Evolutionary conservation across 2,888 invertebrate species (phyloP).

Genomic region (Hydrotaea cyrtoneurina): DNA sequence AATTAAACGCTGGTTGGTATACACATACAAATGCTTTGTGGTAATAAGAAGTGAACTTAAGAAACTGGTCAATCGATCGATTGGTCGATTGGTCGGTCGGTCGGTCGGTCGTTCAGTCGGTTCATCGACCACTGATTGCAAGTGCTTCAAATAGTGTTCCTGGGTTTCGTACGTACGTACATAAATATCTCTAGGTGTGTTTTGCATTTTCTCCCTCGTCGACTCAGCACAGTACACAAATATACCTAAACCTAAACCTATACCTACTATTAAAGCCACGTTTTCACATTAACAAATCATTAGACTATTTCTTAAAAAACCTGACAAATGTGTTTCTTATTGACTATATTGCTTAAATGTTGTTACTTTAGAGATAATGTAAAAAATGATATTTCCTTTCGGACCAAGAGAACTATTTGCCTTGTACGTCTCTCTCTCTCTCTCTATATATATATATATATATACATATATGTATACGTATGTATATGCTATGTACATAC

Average conservation of each 20-base stretch:
- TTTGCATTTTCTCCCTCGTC: background rate
- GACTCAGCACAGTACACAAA: too few species aligned
- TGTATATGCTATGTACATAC: background rate
- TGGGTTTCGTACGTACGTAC: background rate
- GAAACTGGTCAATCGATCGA: conserved; percentile 4
- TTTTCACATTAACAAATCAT: conserved; percentile 64
- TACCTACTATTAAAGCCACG: conserved; percentile 65
- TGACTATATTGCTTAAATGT: conserved; percentile 66
- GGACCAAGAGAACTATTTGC: background rate
- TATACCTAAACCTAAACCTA: conserved; percentile 24
- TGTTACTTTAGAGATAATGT: conserved; percentile 32
- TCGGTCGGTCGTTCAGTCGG: conserved; percentile 75
- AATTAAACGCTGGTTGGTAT: conserved; percentile 41
- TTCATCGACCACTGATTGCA: conserved; percentile 58
- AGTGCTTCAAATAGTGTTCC: background rate
- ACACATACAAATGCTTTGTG: conserved; percentile 56
- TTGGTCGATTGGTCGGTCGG: conserved; percentile 73
- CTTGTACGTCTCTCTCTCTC: background rate
- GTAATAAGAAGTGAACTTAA: background rate
- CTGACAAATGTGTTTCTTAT: conserved; percentile 63
- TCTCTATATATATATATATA: background rate
- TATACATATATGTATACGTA: background rate
- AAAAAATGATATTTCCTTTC: background rate
- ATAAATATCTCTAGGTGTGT: conserved; percentile 39
- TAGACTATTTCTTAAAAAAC: conserved; percentile 64